phyloP scores from a whole-genome alignment of 2,113 vertebrate genomes.

The Ailuropoda melanoleuca region DNA sequence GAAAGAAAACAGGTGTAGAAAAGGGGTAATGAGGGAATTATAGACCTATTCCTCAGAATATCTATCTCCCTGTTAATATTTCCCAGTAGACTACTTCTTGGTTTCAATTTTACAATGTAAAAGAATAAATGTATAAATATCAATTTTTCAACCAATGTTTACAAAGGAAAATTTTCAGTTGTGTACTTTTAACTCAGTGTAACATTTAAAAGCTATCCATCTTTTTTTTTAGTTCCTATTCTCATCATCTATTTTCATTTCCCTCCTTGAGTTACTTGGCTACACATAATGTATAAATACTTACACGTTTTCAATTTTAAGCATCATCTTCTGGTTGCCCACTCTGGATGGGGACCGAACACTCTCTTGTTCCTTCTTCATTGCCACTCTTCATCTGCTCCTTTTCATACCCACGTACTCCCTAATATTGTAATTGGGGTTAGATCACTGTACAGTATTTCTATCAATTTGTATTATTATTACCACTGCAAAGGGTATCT shows the following conservation, averaged over 20 bases:
- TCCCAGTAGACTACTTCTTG: not conserved
- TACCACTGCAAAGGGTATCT: not conserved
- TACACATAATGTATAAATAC: not conserved
- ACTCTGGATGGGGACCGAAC: not conserved
- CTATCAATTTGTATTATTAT: not conserved
- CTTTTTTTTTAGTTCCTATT: not conserved
- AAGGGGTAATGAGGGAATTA: not conserved
- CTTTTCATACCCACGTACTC: not conserved
- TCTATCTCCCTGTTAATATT: not conserved
- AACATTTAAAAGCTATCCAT: not conserved
- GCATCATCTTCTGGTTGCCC: not conserved
- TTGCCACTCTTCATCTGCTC: not conserved
- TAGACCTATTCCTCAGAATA: not conserved
- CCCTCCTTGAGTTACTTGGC: not conserved
- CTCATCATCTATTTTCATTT: not conserved
- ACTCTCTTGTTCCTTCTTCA: not conserved
- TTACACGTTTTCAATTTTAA: not conserved
- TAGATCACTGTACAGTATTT: not conserved
- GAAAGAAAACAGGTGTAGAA: not conserved
- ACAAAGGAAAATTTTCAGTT: not conserved
- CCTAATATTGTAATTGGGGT: not conserved
- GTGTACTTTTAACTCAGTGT: not conserved
- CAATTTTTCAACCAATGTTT: not conserved
- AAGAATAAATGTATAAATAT: not conserved
- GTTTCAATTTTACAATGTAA: not conserved